Evolutionary conservation across 2,797 vertebrate species (phyloP), one percentile per base, ranked within the genome.

Genomic region (Ambastaia sidthimunki): DNA sequence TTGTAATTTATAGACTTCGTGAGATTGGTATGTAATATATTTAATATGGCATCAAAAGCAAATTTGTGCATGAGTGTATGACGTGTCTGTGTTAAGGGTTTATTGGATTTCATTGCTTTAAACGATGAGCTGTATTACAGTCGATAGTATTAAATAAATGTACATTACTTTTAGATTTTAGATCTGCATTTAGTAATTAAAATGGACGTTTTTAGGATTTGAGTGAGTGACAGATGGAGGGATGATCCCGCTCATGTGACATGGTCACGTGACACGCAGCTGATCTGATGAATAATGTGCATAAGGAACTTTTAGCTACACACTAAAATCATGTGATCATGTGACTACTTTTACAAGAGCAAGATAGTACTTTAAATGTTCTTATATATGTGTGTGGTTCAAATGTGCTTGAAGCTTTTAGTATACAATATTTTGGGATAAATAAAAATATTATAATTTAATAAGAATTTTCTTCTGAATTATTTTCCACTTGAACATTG

Each of bases 191-290:
- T 77, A 28, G 21, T 21, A 12, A 48, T 11, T 5, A 9, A 21
- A 76, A 48, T 69, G 7, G 16, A 31, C 21, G 48, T 21, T 74
- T 11, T 23, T 11, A 44, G 69, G 6, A 16, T 19, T 76, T 37
- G 21, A 1, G 23, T 28, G 54, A 4, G 10, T 19, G 69, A 86
- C 87, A 87, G 88, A 88, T 84, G 85, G 84, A 79, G 80, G 82
- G 83, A 87, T 74, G 68, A 81, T 55, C 12, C 50, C 4, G 15
- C 72, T 89, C 92, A 93, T 89, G 90, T 92, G 92, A 93, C 71
- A 12, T 34, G 10, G 18, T 92, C 91, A 93, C 89, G 87, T 92
- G 91, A 89, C 31, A 34, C 34, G 31, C 78, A 81, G 44, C 71
- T 62, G 31, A 63, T 50, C 23, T 54, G 65, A 48, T 77, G 77